These are phyloP conservation scores for Alfaro cultratus DNA, from an alignment of 2,797 vertebrate genomes.

Conservation along the genomic window DNA sequence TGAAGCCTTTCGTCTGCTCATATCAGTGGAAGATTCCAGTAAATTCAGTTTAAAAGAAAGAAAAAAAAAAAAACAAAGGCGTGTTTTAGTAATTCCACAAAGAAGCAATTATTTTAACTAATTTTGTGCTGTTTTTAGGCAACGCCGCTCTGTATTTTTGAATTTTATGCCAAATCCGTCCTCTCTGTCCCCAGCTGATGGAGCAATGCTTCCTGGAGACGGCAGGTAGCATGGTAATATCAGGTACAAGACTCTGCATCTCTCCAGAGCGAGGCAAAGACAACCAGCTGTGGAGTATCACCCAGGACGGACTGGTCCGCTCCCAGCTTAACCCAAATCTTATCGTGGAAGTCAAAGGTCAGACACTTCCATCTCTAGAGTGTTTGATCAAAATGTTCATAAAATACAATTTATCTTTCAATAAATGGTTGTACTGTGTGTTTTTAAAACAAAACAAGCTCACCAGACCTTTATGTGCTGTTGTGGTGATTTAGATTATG, in stretches of 20 bases:
- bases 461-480: not conserved
- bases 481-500: not conserved
- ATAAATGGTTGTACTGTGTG: not conserved
- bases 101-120: not conserved
- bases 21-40: not conserved
- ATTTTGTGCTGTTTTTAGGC: not conserved
- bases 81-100: not conserved
- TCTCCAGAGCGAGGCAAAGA: slow-evolving; percentile 85
- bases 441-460: not conserved
- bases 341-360: slow-evolving; percentile 97
- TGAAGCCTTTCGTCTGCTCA: not conserved
- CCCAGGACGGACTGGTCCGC: slow-evolving; percentile 87
- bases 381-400: not conserved
- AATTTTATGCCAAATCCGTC: not conserved
- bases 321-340: slow-evolving; percentile 88
- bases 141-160: not conserved
- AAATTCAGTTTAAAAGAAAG: not conserved
- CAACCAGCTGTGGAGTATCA: slow-evolving; percentile 90
- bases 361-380: slow-evolving; percentile 50
- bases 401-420: not conserved
- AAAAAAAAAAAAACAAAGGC: not conserved
- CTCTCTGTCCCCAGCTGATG: slow-evolving; percentile 79
- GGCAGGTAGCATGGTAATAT: slow-evolving; percentile 87
- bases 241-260: slow-evolving; percentile 87
- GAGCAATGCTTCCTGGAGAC: slow-evolving; percentile 92